phyloP scores from a whole-genome alignment of 1,140 invertebrate species.

The Procambarus virginalis region DNA sequence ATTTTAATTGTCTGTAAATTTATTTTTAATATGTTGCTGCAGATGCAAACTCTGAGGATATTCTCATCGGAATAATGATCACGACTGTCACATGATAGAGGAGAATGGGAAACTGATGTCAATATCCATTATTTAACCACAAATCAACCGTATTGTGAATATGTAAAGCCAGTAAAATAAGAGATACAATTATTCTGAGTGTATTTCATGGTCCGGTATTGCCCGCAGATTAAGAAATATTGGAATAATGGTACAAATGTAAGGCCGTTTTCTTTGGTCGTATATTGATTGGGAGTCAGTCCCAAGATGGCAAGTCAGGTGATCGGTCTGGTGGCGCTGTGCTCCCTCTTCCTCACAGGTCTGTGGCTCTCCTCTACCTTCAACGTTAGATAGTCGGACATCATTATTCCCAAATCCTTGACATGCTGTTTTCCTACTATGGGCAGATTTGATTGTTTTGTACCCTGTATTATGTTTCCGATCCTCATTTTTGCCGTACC shows the following conservation, averaged over 20 bases:
- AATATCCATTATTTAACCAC: slow-evolving; percentile 1
- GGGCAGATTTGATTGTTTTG: too few relatives aligned
- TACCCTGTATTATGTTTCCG: too few relatives aligned
- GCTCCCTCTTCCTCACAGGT: slow-evolving; percentile 9
- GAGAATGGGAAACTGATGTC: slow-evolving; percentile 24
- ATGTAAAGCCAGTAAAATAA: not conserved
- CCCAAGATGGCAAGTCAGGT: slow-evolving; percentile 36
- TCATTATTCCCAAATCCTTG: too few relatives aligned
- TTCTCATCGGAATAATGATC: not conserved
- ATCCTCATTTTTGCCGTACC: too few relatives aligned
- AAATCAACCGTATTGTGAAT: not conserved
- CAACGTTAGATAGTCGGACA: too few relatives aligned
- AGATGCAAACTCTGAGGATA: not conserved
- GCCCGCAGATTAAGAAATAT: not conserved
- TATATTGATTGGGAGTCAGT: slow-evolving; percentile 15
- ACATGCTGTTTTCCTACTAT: too few relatives aligned
- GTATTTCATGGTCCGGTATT: not conserved
- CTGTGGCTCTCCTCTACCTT: not conserved
- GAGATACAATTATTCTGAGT: not conserved
- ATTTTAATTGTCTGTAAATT: too few relatives aligned
- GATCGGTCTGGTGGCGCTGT: not conserved
- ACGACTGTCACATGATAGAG: slow-evolving; percentile 36
- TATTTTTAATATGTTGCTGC: too few relatives aligned
- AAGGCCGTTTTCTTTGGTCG: not conserved
- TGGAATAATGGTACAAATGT: not conserved